A percentile compares a stretch with the other conserved stretches of the same genome.
These are phyloP conservation scores for Eufriesea mexicana DNA, from an alignment of 1,140 invertebrate species.

Conservation along the genomic window DNA sequence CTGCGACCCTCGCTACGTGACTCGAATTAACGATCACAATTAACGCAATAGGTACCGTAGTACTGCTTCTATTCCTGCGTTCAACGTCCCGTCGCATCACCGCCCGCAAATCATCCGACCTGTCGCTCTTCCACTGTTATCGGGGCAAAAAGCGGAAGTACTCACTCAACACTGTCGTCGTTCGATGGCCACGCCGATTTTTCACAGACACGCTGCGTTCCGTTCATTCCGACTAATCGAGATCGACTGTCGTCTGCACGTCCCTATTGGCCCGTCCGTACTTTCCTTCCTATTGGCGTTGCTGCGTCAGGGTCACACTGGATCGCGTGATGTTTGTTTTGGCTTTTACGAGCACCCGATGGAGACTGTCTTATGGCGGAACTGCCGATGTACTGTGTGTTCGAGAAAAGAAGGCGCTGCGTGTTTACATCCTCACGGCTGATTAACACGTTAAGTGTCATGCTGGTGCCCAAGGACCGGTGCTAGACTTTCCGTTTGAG, in stretches of 20 bases:
- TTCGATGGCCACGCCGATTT: slow-evolving; percentile 32
- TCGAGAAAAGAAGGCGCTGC: no score
- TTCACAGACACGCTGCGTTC: slow-evolving; percentile 10
- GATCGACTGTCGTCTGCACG: background rate
- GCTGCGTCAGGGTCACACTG: no score
- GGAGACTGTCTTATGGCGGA: no score
- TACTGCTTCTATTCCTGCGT: background rate
- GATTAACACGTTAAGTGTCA: no score
- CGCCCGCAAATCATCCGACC: slow-evolving; percentile 35
- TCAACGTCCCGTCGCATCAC: background rate
- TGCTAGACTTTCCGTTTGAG: no score
- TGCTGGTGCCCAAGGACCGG: no score
- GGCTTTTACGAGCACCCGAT: no score
- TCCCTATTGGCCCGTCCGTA: no score
- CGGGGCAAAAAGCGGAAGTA: slow-evolving; percentile 34
- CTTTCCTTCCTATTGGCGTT: no score
- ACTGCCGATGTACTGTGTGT: no score
- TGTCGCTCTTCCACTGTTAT: slow-evolving; percentile 33
- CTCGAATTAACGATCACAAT: slow-evolving; percentile 71
- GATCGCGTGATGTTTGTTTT: no score
- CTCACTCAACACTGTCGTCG: background rate
- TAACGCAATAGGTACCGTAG: slow-evolving; percentile 59
- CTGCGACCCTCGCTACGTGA: slow-evolving; percentile 64
- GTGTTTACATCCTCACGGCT: no score
- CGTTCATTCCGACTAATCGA: slow-evolving; percentile 4